Evolutionary conservation across 2,888 invertebrate genomes (phyloP), one percentile per base, ranked within the genome.

Genomic region (Dolichopus griseipennis): DNA sequence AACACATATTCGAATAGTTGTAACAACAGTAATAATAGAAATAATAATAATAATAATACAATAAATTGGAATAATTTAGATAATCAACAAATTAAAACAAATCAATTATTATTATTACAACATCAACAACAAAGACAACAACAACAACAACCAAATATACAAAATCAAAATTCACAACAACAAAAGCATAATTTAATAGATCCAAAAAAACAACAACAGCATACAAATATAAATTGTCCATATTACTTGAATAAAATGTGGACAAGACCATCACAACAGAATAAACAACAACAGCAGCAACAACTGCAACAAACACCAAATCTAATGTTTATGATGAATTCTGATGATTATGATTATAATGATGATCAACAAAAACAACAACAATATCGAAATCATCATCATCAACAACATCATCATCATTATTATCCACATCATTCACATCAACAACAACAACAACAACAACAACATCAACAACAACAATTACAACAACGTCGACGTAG

Each of bases 131-230:
- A 52, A 18, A 7, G 18, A 52, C 52, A 78, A 78, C 67, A 78
- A 78, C 72, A 77, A 78, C 72, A 76, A 75, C 62, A 72, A 72
- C 9, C 43, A 12, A 22, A 61, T n/a, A n/a, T n/a, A n/a, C n/a
- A n/a, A n/a, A n/a, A 41, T 64, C 27, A 52, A 37, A 34, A 65
- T 74, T 76, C 65, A 72, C 70, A 63, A 41, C 52, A n/a, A 43
- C 70, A 72, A 27, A 27, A 27, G 5, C 27, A 27, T 15, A 21
- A 27, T 37, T 37, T 52, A 34, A 64, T 20, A 27, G 61, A 52
- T 21, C 7, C 3, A 61, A 21, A 18, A 43, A 52, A 22, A 27
- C 22, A 65, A n/a, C 18, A 65, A 72, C 22, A 64, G 61, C 41
- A 67, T 27, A 21, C 2, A 8, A 34, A 63, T 3, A 52, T 2